Evolutionary conservation across 2,113 vertebrate species (phyloP).

Genomic region (Erythrolamprus reginae): DNA sequence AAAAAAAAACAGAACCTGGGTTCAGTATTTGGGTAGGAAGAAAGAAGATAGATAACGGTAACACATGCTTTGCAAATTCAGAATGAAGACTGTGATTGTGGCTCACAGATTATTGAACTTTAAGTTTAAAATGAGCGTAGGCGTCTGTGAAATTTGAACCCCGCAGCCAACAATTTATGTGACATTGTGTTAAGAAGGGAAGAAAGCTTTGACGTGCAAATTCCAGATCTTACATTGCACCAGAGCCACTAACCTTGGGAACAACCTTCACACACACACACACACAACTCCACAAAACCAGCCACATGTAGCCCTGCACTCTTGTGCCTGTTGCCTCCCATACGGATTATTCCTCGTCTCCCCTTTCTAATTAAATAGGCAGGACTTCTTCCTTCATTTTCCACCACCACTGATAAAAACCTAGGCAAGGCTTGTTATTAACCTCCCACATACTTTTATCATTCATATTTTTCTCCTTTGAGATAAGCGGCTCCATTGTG

Average conservation of each 20-base stretch:
- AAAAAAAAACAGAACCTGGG: not conserved
- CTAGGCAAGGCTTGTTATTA: constrained; percentile 66
- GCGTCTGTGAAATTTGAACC: constrained; percentile 75
- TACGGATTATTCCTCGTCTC: constrained; percentile 62
- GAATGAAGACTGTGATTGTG: constrained; percentile 43
- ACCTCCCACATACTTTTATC: constrained; percentile 66
- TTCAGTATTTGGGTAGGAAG: not conserved
- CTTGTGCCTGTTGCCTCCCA: constrained; percentile 68
- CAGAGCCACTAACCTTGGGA: constrained; percentile 69
- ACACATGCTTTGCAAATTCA: constrained; percentile 39
- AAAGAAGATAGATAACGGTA: constrained; percentile 43
- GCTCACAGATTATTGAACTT: constrained; percentile 65
- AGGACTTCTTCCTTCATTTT: constrained; percentile 73
- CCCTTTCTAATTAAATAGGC: constrained; percentile 67
- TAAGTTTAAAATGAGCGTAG: constrained; percentile 74
- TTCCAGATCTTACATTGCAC: constrained; percentile 56
- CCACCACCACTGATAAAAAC: constrained; percentile 65
- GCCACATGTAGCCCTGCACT: constrained; percentile 30
- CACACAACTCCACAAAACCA: not conserved
- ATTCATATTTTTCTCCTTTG: constrained; percentile 58
- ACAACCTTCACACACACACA: constrained; percentile 64
- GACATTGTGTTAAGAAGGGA: constrained; percentile 61
- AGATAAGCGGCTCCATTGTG: constrained; percentile 61
- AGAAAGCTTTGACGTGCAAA: constrained; percentile 75
- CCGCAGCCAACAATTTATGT: constrained; percentile 62